Percentiles rank a stretch among this genome's conserved stretches.
These are phyloP conservation scores for Phortica magna DNA, from an alignment of 2,888 invertebrate genomes.

Conservation along the genomic window DNA sequence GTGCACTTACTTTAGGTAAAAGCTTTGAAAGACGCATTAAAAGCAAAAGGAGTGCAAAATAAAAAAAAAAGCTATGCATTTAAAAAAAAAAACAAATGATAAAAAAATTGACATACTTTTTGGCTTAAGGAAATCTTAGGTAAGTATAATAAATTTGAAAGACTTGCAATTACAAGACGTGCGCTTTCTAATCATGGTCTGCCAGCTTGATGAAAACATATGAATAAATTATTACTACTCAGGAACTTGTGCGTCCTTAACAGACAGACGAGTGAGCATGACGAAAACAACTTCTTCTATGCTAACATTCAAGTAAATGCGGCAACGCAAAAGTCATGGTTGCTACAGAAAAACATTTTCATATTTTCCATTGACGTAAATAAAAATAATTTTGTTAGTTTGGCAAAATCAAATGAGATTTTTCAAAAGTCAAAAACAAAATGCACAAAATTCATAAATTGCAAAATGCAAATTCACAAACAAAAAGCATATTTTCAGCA, in stretches of 20 bases:
- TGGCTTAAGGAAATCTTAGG: not conserved
- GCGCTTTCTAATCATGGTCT: no score
- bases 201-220: no score
- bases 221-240: no score
- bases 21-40: constrained; percentile 22
- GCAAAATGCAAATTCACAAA: not conserved
- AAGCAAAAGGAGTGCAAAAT: not conserved
- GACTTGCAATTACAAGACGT: not conserved
- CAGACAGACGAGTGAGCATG: no score
- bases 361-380: not conserved
- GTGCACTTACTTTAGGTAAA: constrained; percentile 25
- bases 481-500: not conserved
- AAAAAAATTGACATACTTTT: not conserved
- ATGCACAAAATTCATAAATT: not conserved
- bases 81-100: not conserved
- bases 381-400: not conserved
- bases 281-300: no score
- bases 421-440: not conserved
- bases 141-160: not conserved
- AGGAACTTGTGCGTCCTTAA: no score
- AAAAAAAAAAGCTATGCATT: not conserved
- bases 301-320: no score
- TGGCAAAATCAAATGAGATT: not conserved
- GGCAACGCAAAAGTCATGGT: no score
- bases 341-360: no score